Base-by-base conservation (phyloP, 1,140 invertebrate genomes). In the Eriocheir sinensis region DNA sequence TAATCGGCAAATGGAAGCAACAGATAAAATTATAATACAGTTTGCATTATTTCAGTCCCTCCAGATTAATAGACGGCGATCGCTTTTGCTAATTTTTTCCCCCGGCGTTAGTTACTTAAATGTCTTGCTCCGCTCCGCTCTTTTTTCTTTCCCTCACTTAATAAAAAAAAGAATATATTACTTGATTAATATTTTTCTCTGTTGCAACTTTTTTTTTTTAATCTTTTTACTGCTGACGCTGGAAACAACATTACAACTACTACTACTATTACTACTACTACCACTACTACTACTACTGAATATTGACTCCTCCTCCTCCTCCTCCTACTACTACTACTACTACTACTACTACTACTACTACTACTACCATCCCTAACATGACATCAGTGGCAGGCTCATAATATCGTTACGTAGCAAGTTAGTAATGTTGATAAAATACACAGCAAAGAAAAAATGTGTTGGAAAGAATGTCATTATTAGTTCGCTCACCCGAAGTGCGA, bases 291-390 rank as follows among this genome's bases (percentile, higher is more conserved):
- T 17, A n/a, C 21, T 72, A 72, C 60, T 72, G n/a, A 72, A 21
- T 72, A 72, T n/a, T 72, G n/a, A 72, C 60, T 72, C 27, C 60
- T 72, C 6, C 60, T n/a, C 27, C 60, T 72, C 27, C 60, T 72
- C 27, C 60, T 72, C 27, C 60, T 72, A 72, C 60, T 72, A 72
- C 60, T 72, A 72, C 60, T 72, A 72, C 60, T 72, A 72, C 60
- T 72, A 72, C 60, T 72, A 72, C 60, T 72, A 72, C 60, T 72
- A 72, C 60, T 72, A 72, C 60, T 72, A 72, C 60, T 72, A 72
- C 60, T 72, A 72, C 60, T 72, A 72, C 60, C n/a, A 72, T n/a
- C n/a, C 27, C 60, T 0, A 53, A 9, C 2, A 53, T 21, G 0
- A 53, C 48, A 2, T 17, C 48, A 2, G n/a, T n/a, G n/a, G n/a